Conservation (phyloP, 2,797 vertebrate species). For the Sitta carolinensis region DNA sequence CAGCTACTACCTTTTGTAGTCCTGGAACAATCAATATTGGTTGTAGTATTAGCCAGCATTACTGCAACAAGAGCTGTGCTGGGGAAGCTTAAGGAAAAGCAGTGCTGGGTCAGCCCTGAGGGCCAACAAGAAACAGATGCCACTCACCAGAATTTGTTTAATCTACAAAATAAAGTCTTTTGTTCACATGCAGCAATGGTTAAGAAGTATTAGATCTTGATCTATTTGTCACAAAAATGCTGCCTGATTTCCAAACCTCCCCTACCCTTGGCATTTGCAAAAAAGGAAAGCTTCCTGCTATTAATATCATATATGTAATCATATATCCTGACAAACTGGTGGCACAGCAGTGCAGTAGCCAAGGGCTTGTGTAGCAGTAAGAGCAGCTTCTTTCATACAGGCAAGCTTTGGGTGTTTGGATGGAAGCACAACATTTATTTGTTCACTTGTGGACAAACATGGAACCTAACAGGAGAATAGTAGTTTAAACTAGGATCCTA, state of each 20-base stretch:
- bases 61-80: not conserved
- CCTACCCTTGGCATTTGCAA: not conserved
- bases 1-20: not conserved
- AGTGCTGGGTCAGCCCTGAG: not conserved
- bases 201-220: not conserved
- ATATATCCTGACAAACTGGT: not conserved
- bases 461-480: not conserved
- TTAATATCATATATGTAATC: not conserved
- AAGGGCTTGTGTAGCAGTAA: not conserved
- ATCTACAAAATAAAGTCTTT: not conserved
- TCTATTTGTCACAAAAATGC: not conserved
- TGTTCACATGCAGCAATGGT: not conserved
- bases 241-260: not conserved
- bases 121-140: not conserved
- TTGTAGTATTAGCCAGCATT: accelerated
- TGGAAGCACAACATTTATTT: not conserved
- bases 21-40: not conserved
- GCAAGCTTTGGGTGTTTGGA: not conserved
- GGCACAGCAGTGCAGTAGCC: not conserved
- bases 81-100: not conserved
- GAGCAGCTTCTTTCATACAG: not conserved
- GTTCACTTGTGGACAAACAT: not conserved
- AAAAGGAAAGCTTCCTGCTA: not conserved
- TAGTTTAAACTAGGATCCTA: not conserved
- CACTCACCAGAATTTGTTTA: not conserved